Evolutionary conservation across 2,113 vertebrate species (phyloP), one percentile per base, ranked within the genome.

Genomic region (Seriola quinqueradiata): DNA sequence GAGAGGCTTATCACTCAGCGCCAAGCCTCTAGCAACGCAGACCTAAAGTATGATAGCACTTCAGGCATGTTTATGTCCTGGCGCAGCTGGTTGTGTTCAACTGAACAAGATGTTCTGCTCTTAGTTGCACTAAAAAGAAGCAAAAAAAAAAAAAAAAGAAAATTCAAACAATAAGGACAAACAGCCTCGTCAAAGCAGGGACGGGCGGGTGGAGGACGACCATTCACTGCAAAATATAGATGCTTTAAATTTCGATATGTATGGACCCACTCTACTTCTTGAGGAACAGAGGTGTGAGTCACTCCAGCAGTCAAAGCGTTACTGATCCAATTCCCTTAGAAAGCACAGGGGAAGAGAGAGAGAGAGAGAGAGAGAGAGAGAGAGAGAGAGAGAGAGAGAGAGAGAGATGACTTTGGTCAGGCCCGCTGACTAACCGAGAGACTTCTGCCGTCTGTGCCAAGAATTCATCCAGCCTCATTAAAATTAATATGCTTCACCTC

Each of bases 1-100:
- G 60, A 58, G n/a, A 78, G 73, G 70, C 77, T 73, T 70, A 71
- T 73, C 55, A 60, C 55, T 75, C 23, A 44, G 19, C 17, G 72
- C 17, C 0, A 34, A 67, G 60, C 57, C 28, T 77, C 23, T 5
- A 44, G 4, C 58, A 44, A 50, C 3, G 38, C 19, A 14, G 12
- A 32, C 52, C 28, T 38, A 50, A 68, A 74, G 42, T 19, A 44
- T 55, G 42, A 55, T 12, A 36, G 46, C 63, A 55, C 57, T 79
- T 10, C 2, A 25, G 13, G 16, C 75, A 52, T 75, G 59, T 68
- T 80, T 38, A 60, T 72, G 40, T 69, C 23, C 38, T 48, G 32
- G 10, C 14, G 34, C 61, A 13, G 44, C 58, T 44, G 44, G 55
- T 46, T 66, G 17, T 60, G 32, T 50, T 55, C 85, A 32, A 48